Base-by-base conservation (phyloP, 2,888 invertebrate species). In the Phyllotreta cruciferae region DNA sequence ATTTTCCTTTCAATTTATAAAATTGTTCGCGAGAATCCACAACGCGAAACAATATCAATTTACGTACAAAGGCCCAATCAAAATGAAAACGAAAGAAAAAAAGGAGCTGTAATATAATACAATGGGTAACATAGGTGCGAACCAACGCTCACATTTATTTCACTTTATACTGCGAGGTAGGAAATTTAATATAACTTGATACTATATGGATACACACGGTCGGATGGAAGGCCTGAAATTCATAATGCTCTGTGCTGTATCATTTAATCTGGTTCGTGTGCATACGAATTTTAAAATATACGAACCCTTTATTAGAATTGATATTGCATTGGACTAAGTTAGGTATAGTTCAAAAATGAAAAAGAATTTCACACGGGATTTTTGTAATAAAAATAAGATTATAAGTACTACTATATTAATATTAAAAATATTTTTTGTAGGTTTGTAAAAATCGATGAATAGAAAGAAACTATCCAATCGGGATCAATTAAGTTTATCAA, bases 41-140 rank as follows among this genome's bases (percentile, higher is more conserved):
- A 52, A 41, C 66, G 63, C 68, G 64, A 67, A 70, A 72, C 70
- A 72, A 71, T 71, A 72, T 71, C 72, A 71, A 70, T 71, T 71
- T 72, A 71, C 72, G 66, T 71, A 67, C 62, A 56, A 64, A 65
- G 64, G 67, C 67, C 66, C 69, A 71, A 71, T 70, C 70, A 69
- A 70, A 53, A 60, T 37, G 44, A 14, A 14, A 52, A 37, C n/a
- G 37, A 68, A 68, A 64, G 63, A 70, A 66, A 55, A 67, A 63
- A 64, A 65, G 38, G 61, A 50, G 64, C 49, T 62, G 66, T 58
- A 63, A 62, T 50, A 63, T 65, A 65, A 67, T 68, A 71, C 70
- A 66, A 70, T 65, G 24, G 52, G 60, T 49, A 24, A 52, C 60
- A 53, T 52, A 70, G 69, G 70, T 71, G 71, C 56, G 66, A 71